A percentile compares a stretch with the other conserved stretches of the same genome.
Conservation (phyloP, 2,797 vertebrate genomes). For the Tokudaia muenninki region DNA sequence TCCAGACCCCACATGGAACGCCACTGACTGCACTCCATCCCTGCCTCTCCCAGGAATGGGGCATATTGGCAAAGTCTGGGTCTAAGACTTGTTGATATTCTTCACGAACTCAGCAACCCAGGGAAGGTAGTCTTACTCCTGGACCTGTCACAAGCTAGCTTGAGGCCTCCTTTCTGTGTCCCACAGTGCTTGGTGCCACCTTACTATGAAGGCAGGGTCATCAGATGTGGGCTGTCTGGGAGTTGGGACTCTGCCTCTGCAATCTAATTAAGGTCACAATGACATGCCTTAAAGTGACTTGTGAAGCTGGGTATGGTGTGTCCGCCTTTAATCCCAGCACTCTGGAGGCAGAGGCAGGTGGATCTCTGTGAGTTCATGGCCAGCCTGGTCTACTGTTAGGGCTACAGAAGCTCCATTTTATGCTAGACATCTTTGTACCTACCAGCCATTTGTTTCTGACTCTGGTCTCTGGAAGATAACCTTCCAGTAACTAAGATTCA, state of each 20-base stretch:
- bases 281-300: neutral
- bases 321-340: neutral
- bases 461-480: neutral
- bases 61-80: neutral
- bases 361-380: neutral
- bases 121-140: neutral
- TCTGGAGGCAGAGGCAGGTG: neutral
- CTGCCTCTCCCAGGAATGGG: neutral
- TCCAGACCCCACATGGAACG: neutral
- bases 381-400: neutral
- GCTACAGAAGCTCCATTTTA: neutral
- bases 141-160: neutral
- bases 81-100: neutral
- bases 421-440: neutral
- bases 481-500: neutral
- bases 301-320: neutral
- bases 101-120: neutral
- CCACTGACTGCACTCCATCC: no score
- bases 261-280: neutral
- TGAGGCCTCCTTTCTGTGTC: neutral
- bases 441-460: neutral
- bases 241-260: neutral
- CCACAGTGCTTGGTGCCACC: neutral
- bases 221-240: neutral
- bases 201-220: accelerated